Percentiles rank a stretch among this genome's conserved stretches.
phyloP scores from a whole-genome alignment of 2,797 vertebrate species.

The Salarias fasciatus region DNA sequence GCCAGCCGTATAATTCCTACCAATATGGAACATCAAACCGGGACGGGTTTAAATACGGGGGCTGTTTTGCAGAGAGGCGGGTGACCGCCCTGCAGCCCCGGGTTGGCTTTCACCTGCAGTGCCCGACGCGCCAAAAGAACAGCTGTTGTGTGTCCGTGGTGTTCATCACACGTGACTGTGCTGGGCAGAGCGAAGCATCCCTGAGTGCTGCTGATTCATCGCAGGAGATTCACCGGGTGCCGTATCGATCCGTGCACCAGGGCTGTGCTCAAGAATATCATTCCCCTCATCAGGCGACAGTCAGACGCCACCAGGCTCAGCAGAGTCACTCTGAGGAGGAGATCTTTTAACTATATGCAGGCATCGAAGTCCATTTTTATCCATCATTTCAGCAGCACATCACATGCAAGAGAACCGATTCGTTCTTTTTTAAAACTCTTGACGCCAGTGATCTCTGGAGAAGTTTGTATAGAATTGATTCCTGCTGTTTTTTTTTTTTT shows the following conservation, averaged over 20 bases:
- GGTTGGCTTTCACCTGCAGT: conserved; percentile 24
- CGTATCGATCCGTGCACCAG: conserved; percentile 71
- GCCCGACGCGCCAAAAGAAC: conserved; percentile 43
- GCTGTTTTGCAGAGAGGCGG: conserved; percentile 17
- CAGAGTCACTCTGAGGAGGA: conserved; percentile 57
- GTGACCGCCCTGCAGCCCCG: conserved; percentile 26
- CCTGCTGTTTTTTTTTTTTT: too few species aligned
- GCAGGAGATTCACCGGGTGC: conserved; percentile 64
- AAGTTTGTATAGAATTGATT: too few species aligned
- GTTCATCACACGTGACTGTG: conserved; percentile 54
- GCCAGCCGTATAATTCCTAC: conserved; percentile 55
- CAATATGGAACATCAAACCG: conserved; percentile 43
- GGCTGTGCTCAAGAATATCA: conserved; percentile 72
- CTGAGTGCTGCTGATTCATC: conserved; percentile 61
- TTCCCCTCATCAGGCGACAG: conserved; percentile 64
- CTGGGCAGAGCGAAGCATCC: conserved; percentile 57
- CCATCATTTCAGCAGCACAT: not conserved
- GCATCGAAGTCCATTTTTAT: conserved; percentile 7
- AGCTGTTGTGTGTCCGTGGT: conserved; percentile 29
- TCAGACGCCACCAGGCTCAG: conserved; percentile 51
- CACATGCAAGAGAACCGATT: too few species aligned
- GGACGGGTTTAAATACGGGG: conserved; percentile 46
- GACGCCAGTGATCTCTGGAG: too few species aligned
- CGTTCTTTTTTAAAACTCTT: too few species aligned
- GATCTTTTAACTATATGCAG: conserved; percentile 33